phyloP scores from a whole-genome alignment of 2,113 vertebrate genomes.

The Syngnathus typhle region DNA sequence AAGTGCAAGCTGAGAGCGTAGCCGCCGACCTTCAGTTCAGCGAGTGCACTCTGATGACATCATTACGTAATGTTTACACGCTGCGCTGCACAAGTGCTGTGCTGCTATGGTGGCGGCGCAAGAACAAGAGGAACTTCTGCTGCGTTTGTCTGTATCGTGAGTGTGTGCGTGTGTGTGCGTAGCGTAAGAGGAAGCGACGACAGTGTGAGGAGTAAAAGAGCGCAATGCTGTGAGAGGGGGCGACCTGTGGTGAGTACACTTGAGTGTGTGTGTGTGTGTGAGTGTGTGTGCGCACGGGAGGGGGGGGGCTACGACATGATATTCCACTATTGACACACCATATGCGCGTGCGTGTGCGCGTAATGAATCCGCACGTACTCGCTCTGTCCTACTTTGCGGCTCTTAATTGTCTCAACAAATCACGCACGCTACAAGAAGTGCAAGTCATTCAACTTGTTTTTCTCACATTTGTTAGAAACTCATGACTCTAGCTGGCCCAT shows the following conservation, averaged over 20 bases:
- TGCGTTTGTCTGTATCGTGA: neutral
- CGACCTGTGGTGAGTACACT: too few relatives aligned
- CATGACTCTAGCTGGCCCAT: slow-evolving; percentile 5
- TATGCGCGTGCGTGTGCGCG: neutral
- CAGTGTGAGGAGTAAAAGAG: too few relatives aligned
- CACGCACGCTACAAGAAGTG: slow-evolving; percentile 49
- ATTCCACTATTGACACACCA: too few relatives aligned
- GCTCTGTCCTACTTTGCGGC: slow-evolving; percentile 2
- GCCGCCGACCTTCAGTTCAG: slow-evolving; percentile 11
- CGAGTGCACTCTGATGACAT: slow-evolving; percentile 14
- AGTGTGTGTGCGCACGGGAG: too few relatives aligned
- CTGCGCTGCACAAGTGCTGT: slow-evolving; percentile 18
- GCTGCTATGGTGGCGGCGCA: neutral
- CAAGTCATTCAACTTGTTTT: slow-evolving; percentile 64
- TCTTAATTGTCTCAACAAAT: neutral
- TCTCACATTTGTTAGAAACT: slow-evolving; percentile 31
- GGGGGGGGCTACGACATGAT: too few relatives aligned
- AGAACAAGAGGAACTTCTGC: too few relatives aligned
- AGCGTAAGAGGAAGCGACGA: too few relatives aligned
- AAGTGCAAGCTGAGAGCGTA: slow-evolving; percentile 23
- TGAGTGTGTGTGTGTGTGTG: too few relatives aligned
- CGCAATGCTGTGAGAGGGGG: too few relatives aligned
- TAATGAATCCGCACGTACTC: neutral
- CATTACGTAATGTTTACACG: slow-evolving; percentile 31
- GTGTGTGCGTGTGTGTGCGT: neutral